phyloP scores from a whole-genome alignment of 2,113 vertebrate species.

The Orcinus orca region DNA sequence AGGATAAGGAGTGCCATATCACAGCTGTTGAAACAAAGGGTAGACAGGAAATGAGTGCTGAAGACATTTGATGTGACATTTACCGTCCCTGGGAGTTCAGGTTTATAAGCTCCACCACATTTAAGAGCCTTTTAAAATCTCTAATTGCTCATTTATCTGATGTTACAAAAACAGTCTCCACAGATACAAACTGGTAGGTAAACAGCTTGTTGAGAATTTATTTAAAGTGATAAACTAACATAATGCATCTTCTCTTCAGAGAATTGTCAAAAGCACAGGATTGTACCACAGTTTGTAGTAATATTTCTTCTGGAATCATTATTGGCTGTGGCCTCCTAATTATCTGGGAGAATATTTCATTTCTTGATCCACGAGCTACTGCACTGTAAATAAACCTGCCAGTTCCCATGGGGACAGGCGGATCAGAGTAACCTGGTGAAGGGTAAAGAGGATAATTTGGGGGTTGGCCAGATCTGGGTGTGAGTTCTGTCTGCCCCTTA shows the following conservation, averaged over 20 bases:
- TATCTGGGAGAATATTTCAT: slow-evolving; percentile 57
- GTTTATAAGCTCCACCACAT: slow-evolving; percentile 54
- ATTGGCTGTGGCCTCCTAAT: slow-evolving; percentile 38
- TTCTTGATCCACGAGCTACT: slow-evolving; percentile 43
- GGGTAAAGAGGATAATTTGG: neutral
- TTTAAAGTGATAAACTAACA: slow-evolving; percentile 64
- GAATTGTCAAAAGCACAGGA: slow-evolving; percentile 42
- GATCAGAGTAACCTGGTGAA: neutral
- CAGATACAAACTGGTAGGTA: slow-evolving; percentile 65
- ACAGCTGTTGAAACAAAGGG: neutral
- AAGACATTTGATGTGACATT: slow-evolving; percentile 63
- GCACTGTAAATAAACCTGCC: slow-evolving; percentile 47
- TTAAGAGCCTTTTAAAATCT: slow-evolving; percentile 65
- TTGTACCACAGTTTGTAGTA: slow-evolving; percentile 24
- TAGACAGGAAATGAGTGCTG: neutral
- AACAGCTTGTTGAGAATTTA: slow-evolving; percentile 53
- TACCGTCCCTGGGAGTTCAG: slow-evolving; percentile 23
- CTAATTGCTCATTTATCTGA: slow-evolving; percentile 71
- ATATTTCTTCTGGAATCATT: slow-evolving; percentile 51
- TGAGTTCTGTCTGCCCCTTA: neutral
- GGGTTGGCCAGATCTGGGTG: neutral
- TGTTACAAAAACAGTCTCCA: slow-evolving; percentile 58
- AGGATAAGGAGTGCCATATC: neutral
- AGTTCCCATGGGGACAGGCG: neutral
- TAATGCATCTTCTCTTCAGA: slow-evolving; percentile 43